These are phyloP conservation scores for Diarsia rubi DNA, from an alignment of 2,888 invertebrate genomes.

Conservation along the genomic window DNA sequence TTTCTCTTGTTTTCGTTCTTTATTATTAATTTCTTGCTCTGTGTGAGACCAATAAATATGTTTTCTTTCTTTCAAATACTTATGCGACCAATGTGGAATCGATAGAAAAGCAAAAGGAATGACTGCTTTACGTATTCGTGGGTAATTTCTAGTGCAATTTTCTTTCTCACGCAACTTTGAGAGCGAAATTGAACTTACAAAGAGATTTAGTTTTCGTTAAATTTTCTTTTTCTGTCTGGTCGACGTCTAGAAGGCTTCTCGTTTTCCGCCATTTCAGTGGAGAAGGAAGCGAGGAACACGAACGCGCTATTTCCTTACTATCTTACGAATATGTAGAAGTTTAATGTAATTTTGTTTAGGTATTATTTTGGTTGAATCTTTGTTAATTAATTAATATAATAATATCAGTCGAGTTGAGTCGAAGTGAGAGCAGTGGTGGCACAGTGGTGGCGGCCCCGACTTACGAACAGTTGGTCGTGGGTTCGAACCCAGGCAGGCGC, in stretches of 20 bases:
- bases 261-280: slow-evolving; percentile 50
- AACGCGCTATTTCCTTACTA: slow-evolving; percentile 40
- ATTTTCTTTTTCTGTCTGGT: slow-evolving; percentile 64
- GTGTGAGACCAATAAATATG: no score
- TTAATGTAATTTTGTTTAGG: background rate
- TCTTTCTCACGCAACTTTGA: slow-evolving; percentile 55
- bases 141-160: slow-evolving; percentile 53
- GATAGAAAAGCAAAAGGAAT: slow-evolving; percentile 28
- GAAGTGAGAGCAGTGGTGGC: no score
- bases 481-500: no score
- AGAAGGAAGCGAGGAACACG: slow-evolving; percentile 37
- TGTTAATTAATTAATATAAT: no score
- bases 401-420: no score
- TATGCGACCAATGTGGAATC: slow-evolving; percentile 35
- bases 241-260: slow-evolving; percentile 57
- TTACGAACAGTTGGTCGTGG: no score
- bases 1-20: no score
- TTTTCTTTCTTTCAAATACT: no score
- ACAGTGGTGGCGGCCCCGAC: no score
- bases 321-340: slow-evolving; percentile 31
- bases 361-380: no score
- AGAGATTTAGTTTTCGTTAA: slow-evolving; percentile 62
- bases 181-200: slow-evolving; percentile 60
- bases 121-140: slow-evolving; percentile 29
- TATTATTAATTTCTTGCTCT: no score